Evolutionary conservation across 2,113 vertebrate genomes (phyloP).

Genomic region (Leucosticte australis): DNA sequence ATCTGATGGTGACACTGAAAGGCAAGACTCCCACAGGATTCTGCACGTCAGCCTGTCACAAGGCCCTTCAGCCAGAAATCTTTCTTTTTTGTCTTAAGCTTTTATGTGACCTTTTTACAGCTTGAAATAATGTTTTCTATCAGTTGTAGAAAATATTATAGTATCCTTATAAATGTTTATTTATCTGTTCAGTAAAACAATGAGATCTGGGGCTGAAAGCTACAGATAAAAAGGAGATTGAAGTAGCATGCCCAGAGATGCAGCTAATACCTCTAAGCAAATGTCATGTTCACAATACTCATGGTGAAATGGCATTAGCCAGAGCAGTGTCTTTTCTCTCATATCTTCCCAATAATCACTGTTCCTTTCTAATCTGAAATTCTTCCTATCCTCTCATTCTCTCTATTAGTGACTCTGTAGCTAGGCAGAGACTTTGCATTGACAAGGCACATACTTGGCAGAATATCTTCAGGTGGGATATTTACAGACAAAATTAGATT

Average conservation of each 20-base stretch:
- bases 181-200: not conserved
- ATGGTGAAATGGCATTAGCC: not conserved
- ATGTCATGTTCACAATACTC: not conserved
- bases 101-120: not conserved
- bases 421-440: not conserved
- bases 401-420: not conserved
- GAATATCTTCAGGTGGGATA: not conserved
- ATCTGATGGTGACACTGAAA: not conserved
- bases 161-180: not conserved
- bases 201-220: not conserved
- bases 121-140: not conserved
- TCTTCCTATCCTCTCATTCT: not conserved
- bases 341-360: not conserved
- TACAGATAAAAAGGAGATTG: not conserved
- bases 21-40: not conserved
- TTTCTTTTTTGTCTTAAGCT: not conserved
- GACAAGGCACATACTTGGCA: rapidly evolving
- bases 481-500: not conserved
- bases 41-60: not conserved
- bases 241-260: not conserved
- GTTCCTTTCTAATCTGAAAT: not conserved
- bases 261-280: not conserved
- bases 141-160: not conserved
- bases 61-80: not conserved
- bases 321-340: not conserved